Percentiles rank a stretch among this genome's conserved stretches.
Evolutionary conservation across 2,888 invertebrate species (phyloP).

Genomic region (Sinhomidia bicolor): DNA sequence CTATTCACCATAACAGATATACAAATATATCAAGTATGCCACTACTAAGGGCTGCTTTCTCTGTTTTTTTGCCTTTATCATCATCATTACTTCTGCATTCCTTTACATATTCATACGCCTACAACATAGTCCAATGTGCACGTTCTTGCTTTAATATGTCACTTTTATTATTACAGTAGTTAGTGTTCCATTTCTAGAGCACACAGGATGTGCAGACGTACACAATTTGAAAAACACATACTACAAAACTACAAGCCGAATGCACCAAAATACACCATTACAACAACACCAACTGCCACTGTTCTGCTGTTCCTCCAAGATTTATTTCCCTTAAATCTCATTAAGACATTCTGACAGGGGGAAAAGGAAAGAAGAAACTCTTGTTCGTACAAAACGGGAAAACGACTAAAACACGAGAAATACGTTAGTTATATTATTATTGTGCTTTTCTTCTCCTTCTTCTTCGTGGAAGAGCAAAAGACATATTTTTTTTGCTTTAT

Average conservation of each 20-base stretch:
- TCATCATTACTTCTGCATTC: conserved; percentile 12
- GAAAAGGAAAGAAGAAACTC: conserved; percentile 51
- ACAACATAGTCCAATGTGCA: background rate
- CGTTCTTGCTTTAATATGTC: background rate
- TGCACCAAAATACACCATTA: conserved; percentile 52
- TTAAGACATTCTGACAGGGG: conserved; percentile 76
- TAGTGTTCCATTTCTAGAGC: conserved; percentile 42
- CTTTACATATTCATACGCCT: conserved; percentile 20
- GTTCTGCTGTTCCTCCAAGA: conserved; percentile 61
- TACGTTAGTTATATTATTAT: conserved; percentile 34
- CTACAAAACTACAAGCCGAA: background rate
- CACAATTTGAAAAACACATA: conserved; percentile 40
- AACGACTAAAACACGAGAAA: conserved; percentile 22
- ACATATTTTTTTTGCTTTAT: conserved; percentile 39
- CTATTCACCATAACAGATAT: background rate
- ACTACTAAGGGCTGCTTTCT: background rate
- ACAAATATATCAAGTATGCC: background rate
- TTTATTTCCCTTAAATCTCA: conserved; percentile 78
- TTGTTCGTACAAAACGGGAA: conserved; percentile 39
- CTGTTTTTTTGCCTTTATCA: no score
- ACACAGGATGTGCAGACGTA: conserved; percentile 44
- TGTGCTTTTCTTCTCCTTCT: background rate
- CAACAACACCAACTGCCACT: conserved; percentile 15
- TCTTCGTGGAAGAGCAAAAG: background rate
- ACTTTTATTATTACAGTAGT: background rate